Evolutionary conservation across 1,140 invertebrate species (phyloP), one percentile per base, ranked within the genome.

Genomic region (Cydia fagiglandana): DNA sequence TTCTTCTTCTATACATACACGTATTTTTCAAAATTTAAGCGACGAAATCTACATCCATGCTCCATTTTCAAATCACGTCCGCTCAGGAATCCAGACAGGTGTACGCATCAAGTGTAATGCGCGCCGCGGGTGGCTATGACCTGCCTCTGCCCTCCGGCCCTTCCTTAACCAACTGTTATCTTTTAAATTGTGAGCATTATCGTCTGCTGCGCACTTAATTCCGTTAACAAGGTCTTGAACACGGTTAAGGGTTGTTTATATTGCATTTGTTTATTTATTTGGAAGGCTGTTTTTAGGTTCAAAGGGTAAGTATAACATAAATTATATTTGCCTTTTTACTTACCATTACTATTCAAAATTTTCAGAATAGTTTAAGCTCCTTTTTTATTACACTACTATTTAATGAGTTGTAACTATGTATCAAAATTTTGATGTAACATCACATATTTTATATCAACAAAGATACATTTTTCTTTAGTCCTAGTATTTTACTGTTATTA

Each of bases 101-200:
- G 56, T 61, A 61, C 17, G 17, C 56, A 53, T 53, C 50, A 53
- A 53, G 50, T 53, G 56, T 61, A 61, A 24, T 56, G n/a, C 20
- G 56, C 56, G 20, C 56, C 56, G 56, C 56, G 56, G 56, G 56
- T 61, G 56, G 56, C 56, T 61, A n/a, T 56, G 56, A 61, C 56
- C 56, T 24, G 56, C 56, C 56, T 17, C 15, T 61, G 56, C 56
- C 56, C 56, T 61, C 17, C 56, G 56, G 56, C 56, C 56, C 56
- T 20, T 24, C 20, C 56, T 61, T 61, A 24, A 24, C 56, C 9
- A 6, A 53, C 50, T 61, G 56, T 61, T 61, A 61, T 61, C 56
- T 61, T 61, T 61, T 12, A 61, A 61, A 61, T 61, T 61, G 20
- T 61, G 56, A 61, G 20, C 56, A 61, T 61, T 61, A 61, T 61